A percentile compares a stretch with the other conserved stretches of the same genome.
Evolutionary conservation across 2,797 vertebrate genomes (phyloP).

Genomic region (Pelobates cultripes): DNA sequence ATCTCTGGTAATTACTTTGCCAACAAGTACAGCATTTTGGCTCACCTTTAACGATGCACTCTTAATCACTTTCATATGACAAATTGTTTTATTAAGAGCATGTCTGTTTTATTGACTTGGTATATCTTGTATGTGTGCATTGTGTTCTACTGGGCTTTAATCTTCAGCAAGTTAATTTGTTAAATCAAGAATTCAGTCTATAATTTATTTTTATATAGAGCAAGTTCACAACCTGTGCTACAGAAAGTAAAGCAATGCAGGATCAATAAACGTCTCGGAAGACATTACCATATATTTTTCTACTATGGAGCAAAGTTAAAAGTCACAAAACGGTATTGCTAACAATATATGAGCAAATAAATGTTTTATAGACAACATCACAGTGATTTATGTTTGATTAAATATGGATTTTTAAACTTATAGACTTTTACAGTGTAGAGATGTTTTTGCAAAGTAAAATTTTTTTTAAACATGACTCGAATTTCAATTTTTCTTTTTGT

Average conservation of each 20-base stretch:
- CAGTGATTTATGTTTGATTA: background rate
- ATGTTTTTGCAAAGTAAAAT: too few species aligned
- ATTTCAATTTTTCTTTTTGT: too few species aligned
- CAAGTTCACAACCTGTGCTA: conserved; percentile 9
- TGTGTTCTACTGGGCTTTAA: conserved; percentile 12
- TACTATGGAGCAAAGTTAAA: conserved; percentile 30
- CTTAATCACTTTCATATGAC: background rate
- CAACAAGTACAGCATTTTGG: background rate
- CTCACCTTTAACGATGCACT: background rate
- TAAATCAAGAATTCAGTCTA: conserved; percentile 1
- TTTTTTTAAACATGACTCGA: too few species aligned
- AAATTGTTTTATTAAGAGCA: background rate
- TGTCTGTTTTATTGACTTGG: conserved; percentile 16
- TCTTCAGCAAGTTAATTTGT: conserved; percentile 34
- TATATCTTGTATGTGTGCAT: background rate
- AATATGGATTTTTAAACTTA: background rate
- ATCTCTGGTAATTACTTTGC: background rate
- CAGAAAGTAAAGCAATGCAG: conserved; percentile 36
- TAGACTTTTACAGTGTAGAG: too few species aligned
- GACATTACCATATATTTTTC: conserved; percentile 34
- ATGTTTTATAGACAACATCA: background rate
- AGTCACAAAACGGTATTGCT: conserved; percentile 11
- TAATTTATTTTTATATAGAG: conserved; percentile 43
- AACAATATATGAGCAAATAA: conserved; percentile 26
- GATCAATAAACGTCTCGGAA: conserved; percentile 46